These are phyloP conservation scores for Notodonta dromedarius DNA, from an alignment of 2,888 invertebrate genomes.

Conservation along the genomic window DNA sequence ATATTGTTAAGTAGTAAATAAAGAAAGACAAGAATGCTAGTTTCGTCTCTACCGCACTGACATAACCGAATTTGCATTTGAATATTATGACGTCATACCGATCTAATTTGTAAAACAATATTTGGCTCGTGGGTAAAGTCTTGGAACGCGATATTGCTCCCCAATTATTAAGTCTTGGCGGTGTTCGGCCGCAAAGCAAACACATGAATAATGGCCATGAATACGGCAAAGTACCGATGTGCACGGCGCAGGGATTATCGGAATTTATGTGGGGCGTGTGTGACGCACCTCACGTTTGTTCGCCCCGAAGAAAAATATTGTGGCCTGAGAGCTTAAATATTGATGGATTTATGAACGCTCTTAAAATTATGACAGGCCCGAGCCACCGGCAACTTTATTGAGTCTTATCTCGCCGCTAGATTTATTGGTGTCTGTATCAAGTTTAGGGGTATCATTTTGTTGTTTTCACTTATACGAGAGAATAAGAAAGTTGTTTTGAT, in stretches of 20 bases:
- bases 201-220: conserved; percentile 72
- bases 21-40: too few relatives aligned
- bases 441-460: conserved; percentile 63
- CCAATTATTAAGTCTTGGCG: conserved; percentile 72
- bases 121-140: conserved; percentile 37
- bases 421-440: conserved; percentile 69
- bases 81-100: conserved; percentile 7
- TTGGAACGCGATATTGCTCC: conserved; percentile 60
- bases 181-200: conserved; percentile 68
- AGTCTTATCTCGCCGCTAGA: conserved; percentile 71
- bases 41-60: too few relatives aligned
- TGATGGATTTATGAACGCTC: conserved; percentile 82
- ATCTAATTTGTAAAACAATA: conserved; percentile 17
- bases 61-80: not conserved
- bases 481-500: conserved; percentile 34
- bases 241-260: conserved; percentile 72
- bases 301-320: conserved; percentile 74
- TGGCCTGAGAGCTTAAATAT: conserved; percentile 77
- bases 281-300: conserved; percentile 69
- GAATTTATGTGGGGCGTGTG: conserved; percentile 77
- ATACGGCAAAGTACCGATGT: conserved; percentile 66
- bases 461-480: conserved; percentile 51
- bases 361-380: conserved; percentile 77
- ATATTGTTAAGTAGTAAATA: too few relatives aligned
- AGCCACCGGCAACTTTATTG: conserved; percentile 75